phyloP scores from a whole-genome alignment of 2,797 vertebrate species.

The Chelmon rostratus region DNA sequence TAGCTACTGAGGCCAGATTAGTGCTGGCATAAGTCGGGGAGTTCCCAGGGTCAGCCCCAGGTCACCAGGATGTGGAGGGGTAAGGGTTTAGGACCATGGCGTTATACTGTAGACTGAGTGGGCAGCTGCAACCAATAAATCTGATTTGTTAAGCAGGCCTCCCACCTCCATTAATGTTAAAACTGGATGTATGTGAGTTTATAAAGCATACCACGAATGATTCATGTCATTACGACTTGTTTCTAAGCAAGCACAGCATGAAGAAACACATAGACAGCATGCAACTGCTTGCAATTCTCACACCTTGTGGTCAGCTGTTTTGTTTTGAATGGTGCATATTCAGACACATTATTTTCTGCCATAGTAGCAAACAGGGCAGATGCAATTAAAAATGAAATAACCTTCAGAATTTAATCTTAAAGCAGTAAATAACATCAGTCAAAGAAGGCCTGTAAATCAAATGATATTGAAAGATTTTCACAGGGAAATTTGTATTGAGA shows the following conservation, averaged over 20 bases:
- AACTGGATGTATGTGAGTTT: not conserved
- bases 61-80: conserved; percentile 46
- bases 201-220: not conserved
- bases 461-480: not conserved
- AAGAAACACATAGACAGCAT: not conserved
- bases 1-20: conserved; percentile 75
- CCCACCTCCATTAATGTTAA: not conserved
- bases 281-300: not conserved
- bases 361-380: too few species aligned
- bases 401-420: not conserved
- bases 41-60: conserved; percentile 61
- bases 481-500: not conserved
- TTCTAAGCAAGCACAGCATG: not conserved
- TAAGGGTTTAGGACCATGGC: conserved; percentile 36
- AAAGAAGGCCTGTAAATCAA: not conserved
- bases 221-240: not conserved
- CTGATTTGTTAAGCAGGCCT: conserved; percentile 1
- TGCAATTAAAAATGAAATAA: too few species aligned
- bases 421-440: not conserved
- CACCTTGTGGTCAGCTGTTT: not conserved
- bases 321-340: not conserved
- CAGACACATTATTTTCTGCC: too few species aligned
- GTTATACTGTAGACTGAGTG: conserved; percentile 20
- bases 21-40: conserved; percentile 52
- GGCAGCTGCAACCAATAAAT: conserved; percentile 16